Evolutionary conservation across 2,888 invertebrate genomes (phyloP).

Genomic region (Ctena decussata): DNA sequence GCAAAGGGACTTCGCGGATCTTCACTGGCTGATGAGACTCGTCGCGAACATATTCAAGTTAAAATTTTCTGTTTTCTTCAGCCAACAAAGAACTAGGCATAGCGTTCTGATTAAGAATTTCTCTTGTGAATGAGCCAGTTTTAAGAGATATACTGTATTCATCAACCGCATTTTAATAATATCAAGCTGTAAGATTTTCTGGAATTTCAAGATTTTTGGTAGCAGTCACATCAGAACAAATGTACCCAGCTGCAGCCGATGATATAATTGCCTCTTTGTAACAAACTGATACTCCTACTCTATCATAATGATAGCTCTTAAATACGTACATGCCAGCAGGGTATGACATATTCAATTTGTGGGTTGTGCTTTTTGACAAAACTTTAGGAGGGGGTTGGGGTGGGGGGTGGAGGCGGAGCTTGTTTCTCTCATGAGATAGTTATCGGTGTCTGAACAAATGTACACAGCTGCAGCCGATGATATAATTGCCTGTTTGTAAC

Average conservation of each 20-base stretch:
- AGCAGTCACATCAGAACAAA: background rate
- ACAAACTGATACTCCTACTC: background rate
- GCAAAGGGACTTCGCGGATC: no score
- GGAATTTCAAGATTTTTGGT: background rate
- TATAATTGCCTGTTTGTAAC: background rate
- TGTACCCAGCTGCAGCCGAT: background rate
- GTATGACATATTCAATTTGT: background rate
- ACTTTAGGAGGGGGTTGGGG: background rate
- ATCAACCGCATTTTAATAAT: no score
- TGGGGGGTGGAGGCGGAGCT: no score
- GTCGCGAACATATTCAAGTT: no score
- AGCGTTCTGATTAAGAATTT: no score
- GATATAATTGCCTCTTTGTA: background rate
- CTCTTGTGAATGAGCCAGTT: no score
- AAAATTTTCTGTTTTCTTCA: no score
- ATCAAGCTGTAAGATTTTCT: no score
- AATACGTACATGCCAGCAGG: background rate
- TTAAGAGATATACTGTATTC: no score
- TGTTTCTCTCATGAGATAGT: background rate
- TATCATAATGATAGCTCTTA: background rate
- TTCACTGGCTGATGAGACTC: no score
- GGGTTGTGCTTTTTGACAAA: background rate
- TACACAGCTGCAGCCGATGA: background rate
- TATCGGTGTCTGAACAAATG: background rate
- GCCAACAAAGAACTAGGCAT: no score